Evolutionary conservation across 2,888 invertebrate genomes (phyloP), one percentile per base, ranked within the genome.

Genomic region (Cyclophora punctaria): DNA sequence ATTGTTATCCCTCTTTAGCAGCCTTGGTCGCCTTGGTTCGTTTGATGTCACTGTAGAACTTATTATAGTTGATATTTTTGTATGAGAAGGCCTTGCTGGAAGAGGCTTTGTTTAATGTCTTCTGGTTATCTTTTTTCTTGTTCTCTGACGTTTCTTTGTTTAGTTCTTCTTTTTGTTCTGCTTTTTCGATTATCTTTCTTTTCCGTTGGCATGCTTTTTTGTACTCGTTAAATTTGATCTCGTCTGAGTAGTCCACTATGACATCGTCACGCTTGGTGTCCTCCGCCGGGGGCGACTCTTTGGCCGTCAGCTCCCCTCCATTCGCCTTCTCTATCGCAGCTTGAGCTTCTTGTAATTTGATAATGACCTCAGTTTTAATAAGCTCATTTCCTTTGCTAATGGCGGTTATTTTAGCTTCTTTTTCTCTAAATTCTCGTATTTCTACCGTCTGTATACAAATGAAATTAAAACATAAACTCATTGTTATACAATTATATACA

Each of bases 321-420:
- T 33, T 34, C 44, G 34, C 34, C 34, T 44, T 34, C 54, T 67
- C 69, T 34, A 69, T 64, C 7, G 64, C 52, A 20, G 57, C 51
- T 49, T 78, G 72, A 3, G 73, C 71, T 55, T 71, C 64, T 55
- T 78, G 72, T 7, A 82, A 52, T 58, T 78, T 77, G 2, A 56
- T 37, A 3, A 84, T 69, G 5, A 82, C 80, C 55, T 82, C 82
- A 0, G 59, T 52, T 57, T 78, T 73, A 41, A 83, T 78, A 41
- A 82, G 54, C 45, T 80, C 79, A 57, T 80, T 71, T 20, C 75
- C 80, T 54, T 73, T 69, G 7, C 76, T 68, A 40, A 83, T 62
- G 2, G 78, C 83, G 2, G 70, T 63, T 48, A 83, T 72, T 66
- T 78, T 82, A 3, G 80, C 82, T 63, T 82, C 78, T 50, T 78